phyloP scores from a whole-genome alignment of 2,797 vertebrate species.

The Sylvia borin region DNA sequence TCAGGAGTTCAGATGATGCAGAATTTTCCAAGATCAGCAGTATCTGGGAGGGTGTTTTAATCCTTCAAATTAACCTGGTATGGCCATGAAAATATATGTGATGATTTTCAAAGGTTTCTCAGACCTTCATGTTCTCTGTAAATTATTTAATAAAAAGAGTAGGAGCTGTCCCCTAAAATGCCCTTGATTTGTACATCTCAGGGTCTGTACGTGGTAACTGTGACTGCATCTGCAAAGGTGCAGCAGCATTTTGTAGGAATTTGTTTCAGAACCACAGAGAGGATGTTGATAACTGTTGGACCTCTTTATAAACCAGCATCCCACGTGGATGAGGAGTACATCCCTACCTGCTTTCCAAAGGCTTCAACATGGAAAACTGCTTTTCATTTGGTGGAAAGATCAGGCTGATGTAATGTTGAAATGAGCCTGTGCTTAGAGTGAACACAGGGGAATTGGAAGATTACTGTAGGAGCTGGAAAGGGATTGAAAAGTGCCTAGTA shows the following conservation, averaged over 20 bases:
- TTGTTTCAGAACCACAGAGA: not conserved
- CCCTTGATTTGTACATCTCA: not conserved
- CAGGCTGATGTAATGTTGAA: not conserved
- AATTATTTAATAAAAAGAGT: not conserved
- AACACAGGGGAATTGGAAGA: not conserved
- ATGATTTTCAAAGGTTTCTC: not conserved
- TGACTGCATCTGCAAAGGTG: not conserved
- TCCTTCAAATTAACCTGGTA: not conserved
- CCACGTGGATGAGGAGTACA: rapidly evolving
- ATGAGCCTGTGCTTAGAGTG: not conserved
- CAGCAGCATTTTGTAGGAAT: not conserved
- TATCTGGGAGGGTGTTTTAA: not conserved
- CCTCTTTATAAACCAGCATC: not conserved
- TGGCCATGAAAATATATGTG: not conserved
- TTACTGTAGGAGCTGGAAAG: not conserved
- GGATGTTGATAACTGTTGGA: not conserved
- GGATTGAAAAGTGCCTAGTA: not conserved
- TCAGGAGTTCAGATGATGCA: not conserved
- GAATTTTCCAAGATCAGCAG: not conserved
- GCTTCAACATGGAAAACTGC: not conserved
- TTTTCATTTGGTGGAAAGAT: not conserved
- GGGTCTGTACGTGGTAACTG: not conserved
- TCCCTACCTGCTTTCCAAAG: not conserved
- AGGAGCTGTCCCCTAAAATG: not conserved
- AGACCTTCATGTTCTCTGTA: not conserved